Conservation (phyloP, 2,797 vertebrate genomes). For the Oophaga sylvatica region DNA sequence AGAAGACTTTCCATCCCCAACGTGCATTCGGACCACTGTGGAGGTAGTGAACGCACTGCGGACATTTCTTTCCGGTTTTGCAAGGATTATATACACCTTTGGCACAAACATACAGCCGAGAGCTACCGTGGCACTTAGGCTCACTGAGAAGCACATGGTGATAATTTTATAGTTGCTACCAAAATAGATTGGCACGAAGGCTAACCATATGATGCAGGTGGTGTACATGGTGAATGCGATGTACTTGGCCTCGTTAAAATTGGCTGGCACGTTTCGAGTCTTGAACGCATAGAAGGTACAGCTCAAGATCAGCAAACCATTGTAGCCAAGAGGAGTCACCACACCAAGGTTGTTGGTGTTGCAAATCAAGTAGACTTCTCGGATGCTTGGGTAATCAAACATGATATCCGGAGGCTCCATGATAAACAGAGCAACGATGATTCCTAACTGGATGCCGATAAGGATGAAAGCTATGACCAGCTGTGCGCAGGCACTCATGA, state of each 20-base stretch:
- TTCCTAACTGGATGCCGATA: slow-evolving; percentile 93
- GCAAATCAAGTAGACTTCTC: slow-evolving; percentile 94
- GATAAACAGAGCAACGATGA: slow-evolving; percentile 94
- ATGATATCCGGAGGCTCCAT: slow-evolving; percentile 95
- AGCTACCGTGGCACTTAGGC: slow-evolving; percentile 94
- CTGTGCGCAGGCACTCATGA: slow-evolving; percentile 99
- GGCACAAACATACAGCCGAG: slow-evolving; percentile 97
- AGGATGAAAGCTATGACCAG: slow-evolving; percentile 93
- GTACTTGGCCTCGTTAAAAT: slow-evolving; percentile 98
- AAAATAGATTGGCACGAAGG: slow-evolving; percentile 98
- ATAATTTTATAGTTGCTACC: slow-evolving; percentile 99
- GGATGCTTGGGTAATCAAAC: slow-evolving; percentile 94
- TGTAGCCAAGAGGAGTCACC: slow-evolving; percentile 94
- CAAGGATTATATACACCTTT: slow-evolving; percentile 98
- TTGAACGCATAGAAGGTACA: slow-evolving; percentile 99
- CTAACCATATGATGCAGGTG: slow-evolving; percentile 98
- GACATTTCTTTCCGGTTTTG: slow-evolving; percentile 95
- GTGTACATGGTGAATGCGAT: slow-evolving; percentile 99
- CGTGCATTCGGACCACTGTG: slow-evolving; percentile 97
- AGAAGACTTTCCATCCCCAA: slow-evolving; percentile 93
- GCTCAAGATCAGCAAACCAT: slow-evolving; percentile 93
- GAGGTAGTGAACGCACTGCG: slow-evolving; percentile 97
- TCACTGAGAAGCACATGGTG: slow-evolving; percentile 98
- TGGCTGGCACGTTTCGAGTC: slow-evolving; percentile 96
- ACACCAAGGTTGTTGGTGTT: slow-evolving; percentile 94